Base-by-base conservation (phyloP, 2,113 vertebrate genomes). In the Hippocampus zosterae region DNA sequence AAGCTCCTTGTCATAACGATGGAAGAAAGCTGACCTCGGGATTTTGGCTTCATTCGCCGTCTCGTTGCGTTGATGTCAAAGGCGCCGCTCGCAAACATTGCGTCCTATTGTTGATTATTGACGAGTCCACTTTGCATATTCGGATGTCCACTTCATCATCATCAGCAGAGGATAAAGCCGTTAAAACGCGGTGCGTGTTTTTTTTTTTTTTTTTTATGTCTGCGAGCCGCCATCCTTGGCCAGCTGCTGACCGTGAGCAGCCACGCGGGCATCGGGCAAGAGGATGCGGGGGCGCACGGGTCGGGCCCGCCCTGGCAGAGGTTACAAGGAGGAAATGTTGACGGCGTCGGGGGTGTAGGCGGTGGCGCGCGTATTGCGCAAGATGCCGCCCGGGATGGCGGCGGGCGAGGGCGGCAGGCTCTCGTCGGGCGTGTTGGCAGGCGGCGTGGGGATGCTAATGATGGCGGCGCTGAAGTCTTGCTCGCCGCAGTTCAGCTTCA, bases 291-390 rank as follows among this genome's bases (percentile, higher is more conserved):
- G 2, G 65, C 8, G 73, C 55, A 50, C 10, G 50, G 6, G 0
- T 23, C 9, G 4, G 65, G n/a, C 16, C 63, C 9, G n/a, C 16
- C 63, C 9, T 27, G 75, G 71, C 48, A 0, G 63, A 81, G 76
- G 89, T 93, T 93, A 97, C 90, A 97, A 92, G 80, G 94, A 95
- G 67, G 95, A 97, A 85, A 97, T 95, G 79, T 95, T 95, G 81
- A 96, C 87, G 27, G 91, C 89, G 44, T 94, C 93, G 0, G 94
- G 92, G 74, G 90, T 93, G 84, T 89, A 92, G 85, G 91, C 85
- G 44, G 91, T 86, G 76, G 91, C 86, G 50, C 88, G 89, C 76
- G 94, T 93, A 85, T 94, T 95, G 87, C 93, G 92, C 74, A 95
- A 86, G 72, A 93, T 90, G 63, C 89, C 91, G 0, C 41, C 8